Conservation (phyloP, 2,113 vertebrate species). For the Pelusios castaneus region DNA sequence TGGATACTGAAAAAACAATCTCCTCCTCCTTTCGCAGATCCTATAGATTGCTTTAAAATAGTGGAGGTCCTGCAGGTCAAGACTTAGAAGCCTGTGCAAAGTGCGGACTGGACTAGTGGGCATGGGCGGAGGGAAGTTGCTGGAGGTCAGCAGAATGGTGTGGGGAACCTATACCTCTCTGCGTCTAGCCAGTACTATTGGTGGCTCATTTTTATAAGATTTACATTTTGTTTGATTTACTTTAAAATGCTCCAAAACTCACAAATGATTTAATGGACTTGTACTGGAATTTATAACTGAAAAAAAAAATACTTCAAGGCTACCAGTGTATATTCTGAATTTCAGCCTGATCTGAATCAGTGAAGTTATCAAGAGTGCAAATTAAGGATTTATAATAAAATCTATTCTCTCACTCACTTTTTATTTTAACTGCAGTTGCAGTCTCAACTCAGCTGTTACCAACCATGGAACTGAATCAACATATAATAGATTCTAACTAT, state of each 20-base stretch:
- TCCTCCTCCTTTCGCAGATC: accelerated
- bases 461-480: constrained; percentile 39
- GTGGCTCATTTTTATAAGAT: constrained; percentile 3
- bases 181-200: background rate
- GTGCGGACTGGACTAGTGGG: background rate
- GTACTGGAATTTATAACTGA: background rate
- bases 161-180: background rate
- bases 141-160: background rate
- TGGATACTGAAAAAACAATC: accelerated
- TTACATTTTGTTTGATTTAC: constrained; percentile 6
- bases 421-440: background rate
- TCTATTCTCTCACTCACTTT: background rate
- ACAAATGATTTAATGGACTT: background rate
- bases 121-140: background rate
- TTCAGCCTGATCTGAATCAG: background rate
- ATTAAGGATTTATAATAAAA: background rate
- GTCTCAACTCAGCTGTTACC: background rate
- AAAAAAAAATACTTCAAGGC: background rate
- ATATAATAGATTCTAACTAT: constrained; percentile 38
- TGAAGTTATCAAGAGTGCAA: background rate
- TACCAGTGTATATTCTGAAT: background rate
- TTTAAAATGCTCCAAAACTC: constrained; percentile 2
- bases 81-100: accelerated
- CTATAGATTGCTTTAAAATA: accelerated
- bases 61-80: accelerated